These are phyloP conservation scores for Quadriops clusia DNA, from an alignment of 2,888 invertebrate genomes.

Conservation along the genomic window DNA sequence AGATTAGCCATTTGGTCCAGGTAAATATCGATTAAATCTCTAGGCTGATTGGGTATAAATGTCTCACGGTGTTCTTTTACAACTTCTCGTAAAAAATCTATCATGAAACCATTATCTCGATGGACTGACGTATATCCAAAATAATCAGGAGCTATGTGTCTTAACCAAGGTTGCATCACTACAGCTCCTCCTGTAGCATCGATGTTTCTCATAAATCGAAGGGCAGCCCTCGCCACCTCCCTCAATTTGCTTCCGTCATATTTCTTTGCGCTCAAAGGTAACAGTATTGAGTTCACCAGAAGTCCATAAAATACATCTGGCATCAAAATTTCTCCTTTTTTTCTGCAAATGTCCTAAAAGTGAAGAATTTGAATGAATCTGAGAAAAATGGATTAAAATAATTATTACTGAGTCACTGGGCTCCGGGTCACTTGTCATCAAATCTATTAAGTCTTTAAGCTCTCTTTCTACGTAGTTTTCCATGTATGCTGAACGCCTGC, in stretches of 20 bases:
- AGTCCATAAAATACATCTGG: conserved; percentile 45
- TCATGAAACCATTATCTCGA: no score
- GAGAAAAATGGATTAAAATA: no score
- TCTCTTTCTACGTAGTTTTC: conserved; percentile 41
- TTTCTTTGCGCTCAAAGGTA: conserved; percentile 42
- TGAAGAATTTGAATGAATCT: no score
- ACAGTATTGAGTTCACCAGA: conserved; percentile 44
- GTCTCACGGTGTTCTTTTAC: conserved; percentile 56
- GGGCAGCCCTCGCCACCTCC: conserved; percentile 33
- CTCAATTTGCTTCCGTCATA: conserved; percentile 41
- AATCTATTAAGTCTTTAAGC: conserved; percentile 35
- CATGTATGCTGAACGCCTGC: conserved; percentile 44
- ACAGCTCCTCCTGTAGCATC: conserved; percentile 50
- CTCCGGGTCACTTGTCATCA: conserved; percentile 40
- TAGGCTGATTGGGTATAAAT: conserved; percentile 47
- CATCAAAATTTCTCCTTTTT: conserved; percentile 27
- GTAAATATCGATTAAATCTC: conserved; percentile 75
- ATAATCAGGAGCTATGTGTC: conserved; percentile 44
- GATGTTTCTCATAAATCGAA: conserved; percentile 43
- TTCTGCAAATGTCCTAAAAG: conserved; percentile 19
- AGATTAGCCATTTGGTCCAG: conserved; percentile 46
- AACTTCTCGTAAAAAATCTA: conserved; percentile 57
- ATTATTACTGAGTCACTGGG: no score
- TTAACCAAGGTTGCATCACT: conserved; percentile 48
- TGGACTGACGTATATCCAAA: conserved; percentile 46